phyloP scores from a whole-genome alignment of 2,113 vertebrate genomes.

The Sinocyclocheilus anshuiensis region DNA sequence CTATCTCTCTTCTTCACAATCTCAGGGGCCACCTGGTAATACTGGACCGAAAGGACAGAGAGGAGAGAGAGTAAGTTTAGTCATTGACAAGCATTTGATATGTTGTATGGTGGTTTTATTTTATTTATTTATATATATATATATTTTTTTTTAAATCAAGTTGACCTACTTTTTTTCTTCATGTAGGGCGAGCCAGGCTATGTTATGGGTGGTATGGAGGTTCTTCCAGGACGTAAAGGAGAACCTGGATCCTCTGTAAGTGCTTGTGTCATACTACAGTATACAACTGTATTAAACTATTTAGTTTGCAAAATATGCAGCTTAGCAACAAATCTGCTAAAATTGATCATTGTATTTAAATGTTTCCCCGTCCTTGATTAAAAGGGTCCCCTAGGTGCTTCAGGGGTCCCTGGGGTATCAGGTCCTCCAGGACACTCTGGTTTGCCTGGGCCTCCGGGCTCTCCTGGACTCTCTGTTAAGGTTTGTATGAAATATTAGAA shows the following conservation, averaged over 20 bases:
- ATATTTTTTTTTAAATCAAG: too few relatives aligned
- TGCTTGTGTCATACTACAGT: conserved; percentile 20
- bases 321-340: neutral
- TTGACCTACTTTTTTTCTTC: neutral
- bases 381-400: conserved; percentile 75
- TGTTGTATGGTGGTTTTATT: neutral
- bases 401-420: conserved; percentile 68
- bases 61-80: conserved; percentile 84
- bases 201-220: conserved; percentile 78
- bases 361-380: neutral
- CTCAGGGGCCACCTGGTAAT: conserved; percentile 80
- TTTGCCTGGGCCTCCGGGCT: conserved; percentile 63
- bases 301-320: neutral
- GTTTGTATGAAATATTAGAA: conserved; percentile 61
- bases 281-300: neutral
- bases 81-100: neutral
- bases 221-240: conserved; percentile 80
- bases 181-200: conserved; percentile 87
- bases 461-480: conserved; percentile 82
- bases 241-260: conserved; percentile 81
- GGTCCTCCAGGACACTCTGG: conserved; percentile 71
- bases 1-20: neutral
- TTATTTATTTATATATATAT: too few relatives aligned
- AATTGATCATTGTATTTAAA: neutral
- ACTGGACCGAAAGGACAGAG: conserved; percentile 82